These are phyloP conservation scores for Physocephala rufipes DNA, from an alignment of 2,888 invertebrate species.

Conservation along the genomic window DNA sequence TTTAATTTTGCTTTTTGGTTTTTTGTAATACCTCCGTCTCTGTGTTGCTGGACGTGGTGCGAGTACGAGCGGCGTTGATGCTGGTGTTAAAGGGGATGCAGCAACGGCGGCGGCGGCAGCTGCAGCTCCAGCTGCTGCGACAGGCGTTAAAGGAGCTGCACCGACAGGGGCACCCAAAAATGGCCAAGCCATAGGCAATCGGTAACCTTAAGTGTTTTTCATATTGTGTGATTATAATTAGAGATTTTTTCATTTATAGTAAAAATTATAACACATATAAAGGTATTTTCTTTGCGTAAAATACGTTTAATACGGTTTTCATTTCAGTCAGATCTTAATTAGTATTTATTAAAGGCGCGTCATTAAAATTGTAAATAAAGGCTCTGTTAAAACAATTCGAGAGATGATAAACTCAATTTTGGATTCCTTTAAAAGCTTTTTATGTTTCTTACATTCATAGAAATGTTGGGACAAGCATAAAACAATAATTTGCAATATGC, in stretches of 20 bases:
- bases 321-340: too few species aligned
- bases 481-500: too few species aligned
- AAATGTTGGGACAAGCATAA: too few species aligned
- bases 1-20: too few species aligned
- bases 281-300: too few species aligned
- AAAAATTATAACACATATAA: background rate
- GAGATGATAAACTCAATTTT: too few species aligned
- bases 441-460: too few species aligned
- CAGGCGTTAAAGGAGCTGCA: slow-evolving; percentile 69
- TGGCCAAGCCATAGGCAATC: slow-evolving; percentile 81
- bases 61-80: slow-evolving; percentile 72
- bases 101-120: slow-evolving; percentile 51
- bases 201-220: slow-evolving; percentile 70
- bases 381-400: too few species aligned
- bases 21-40: slow-evolving; percentile 74
- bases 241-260: background rate
- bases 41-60: slow-evolving; percentile 77
- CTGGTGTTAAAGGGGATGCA: slow-evolving; percentile 56
- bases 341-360: too few species aligned
- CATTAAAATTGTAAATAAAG: too few species aligned
- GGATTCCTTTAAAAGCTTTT: too few species aligned
- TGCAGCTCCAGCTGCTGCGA: slow-evolving; percentile 67
- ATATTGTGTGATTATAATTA: slow-evolving; percentile 5
- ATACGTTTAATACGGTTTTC: too few species aligned
- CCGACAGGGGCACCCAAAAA: slow-evolving; percentile 71